Conservation (phyloP, 2,888 invertebrate species). For the Cistogaster globosa region DNA sequence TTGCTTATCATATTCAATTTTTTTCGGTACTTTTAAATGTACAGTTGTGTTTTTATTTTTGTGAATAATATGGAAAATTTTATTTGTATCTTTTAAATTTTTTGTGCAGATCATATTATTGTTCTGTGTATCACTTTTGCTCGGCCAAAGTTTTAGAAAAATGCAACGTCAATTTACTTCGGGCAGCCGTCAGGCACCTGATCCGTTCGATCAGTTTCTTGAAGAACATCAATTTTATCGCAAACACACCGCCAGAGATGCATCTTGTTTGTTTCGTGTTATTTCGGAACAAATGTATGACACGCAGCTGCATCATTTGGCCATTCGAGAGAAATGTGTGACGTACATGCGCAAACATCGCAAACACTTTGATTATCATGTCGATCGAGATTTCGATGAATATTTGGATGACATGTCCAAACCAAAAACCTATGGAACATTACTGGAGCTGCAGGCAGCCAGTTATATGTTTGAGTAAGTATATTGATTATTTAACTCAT, state of each 20-base stretch:
- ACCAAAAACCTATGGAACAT: constrained; percentile 88
- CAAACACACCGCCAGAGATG: constrained; percentile 94
- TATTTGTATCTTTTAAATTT: constrained; percentile 32
- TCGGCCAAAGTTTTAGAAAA: constrained; percentile 29
- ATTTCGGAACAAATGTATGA: constrained; percentile 91
- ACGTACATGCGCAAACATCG: constrained; percentile 88
- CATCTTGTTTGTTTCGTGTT: constrained; percentile 93
- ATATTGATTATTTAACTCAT: background rate
- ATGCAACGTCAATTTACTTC: constrained; percentile 81
- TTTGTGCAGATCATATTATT: constrained; percentile 41
- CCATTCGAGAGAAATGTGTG: constrained; percentile 89
- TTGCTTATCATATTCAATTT: background rate
- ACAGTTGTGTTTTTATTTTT: constrained; percentile 62
- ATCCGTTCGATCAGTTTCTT: constrained; percentile 88
- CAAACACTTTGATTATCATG: constrained; percentile 87
- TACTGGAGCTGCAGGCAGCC: constrained; percentile 88
- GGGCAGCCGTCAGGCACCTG: constrained; percentile 82
- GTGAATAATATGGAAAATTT: background rate
- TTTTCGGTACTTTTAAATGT: constrained; percentile 13
- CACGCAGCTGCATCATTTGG: constrained; percentile 88
- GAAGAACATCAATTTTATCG: constrained; percentile 91
- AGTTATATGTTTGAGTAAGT: constrained; percentile 88
- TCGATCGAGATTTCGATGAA: constrained; percentile 86
- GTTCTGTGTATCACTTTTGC: constrained; percentile 41
- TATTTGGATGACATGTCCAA: constrained; percentile 89